Evolutionary conservation across 2,797 vertebrate genomes (phyloP), one percentile per base, ranked within the genome.

Genomic region (Heliangelus exortis): DNA sequence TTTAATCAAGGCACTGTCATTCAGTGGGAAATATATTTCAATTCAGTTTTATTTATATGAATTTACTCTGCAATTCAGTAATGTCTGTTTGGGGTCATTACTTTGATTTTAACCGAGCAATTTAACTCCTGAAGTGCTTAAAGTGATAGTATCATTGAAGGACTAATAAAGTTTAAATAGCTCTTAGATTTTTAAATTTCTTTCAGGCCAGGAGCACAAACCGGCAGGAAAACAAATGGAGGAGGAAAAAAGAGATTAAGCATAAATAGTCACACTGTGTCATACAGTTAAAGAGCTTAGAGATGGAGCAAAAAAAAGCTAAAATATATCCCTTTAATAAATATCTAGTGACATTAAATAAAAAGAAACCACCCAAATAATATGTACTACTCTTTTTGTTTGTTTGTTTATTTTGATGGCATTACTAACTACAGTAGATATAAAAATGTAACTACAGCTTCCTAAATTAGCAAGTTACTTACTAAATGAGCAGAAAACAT

Each of bases 31-130:
- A 97, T 97, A 96, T 94, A 93, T 97, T 96, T 97, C 96, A 94
- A 95, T 96, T 94, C 91, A 84, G 86, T 97, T 97, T 97, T 97
- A 95, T 97, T 97, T 97, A 93, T 97, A 96, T 96, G 91, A 97
- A 97, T 98, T 97, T 97, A 97, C 96, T 96, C 90, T 83, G 53
- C 90, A 96, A 97, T 92, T 96, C 90, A 73, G 95, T 96, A 97
- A 96, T 97, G 97, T 97, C 96, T 96, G 96, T 97, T 97, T 97
- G 97, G 93, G 96, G 97, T 97, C 96, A 97, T 97, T 98, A 97
- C 95, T 98, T 97, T 98, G 97, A 97, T 98, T 98, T 98, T 96
- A 97, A 97, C 88, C 93, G 96, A 95, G 95, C 94, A 94, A 65
- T 97, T 95, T 97, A 97, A 97, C 92, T 97, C 96, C 96, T 89